Percentiles rank a stretch among this genome's conserved stretches.
Conservation (phyloP, 2,113 vertebrate genomes). For the Amazona vittata region DNA sequence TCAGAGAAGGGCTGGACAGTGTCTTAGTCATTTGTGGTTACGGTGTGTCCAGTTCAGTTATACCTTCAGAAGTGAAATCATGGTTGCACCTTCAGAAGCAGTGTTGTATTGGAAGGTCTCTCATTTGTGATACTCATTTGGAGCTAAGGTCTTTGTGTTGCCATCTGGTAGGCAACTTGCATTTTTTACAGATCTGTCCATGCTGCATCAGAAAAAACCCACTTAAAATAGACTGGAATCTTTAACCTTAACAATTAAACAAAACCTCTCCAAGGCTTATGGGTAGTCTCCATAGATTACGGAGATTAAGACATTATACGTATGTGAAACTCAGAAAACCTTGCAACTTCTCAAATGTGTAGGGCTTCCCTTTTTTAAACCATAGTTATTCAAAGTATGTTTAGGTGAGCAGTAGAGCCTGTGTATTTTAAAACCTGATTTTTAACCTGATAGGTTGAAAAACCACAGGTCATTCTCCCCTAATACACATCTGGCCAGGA, state of each 20-base stretch:
- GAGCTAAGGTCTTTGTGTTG: background rate
- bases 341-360: background rate
- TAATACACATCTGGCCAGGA: background rate
- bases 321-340: background rate
- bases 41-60: background rate
- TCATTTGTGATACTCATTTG: background rate
- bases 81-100: background rate
- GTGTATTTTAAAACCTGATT: background rate
- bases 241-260: background rate
- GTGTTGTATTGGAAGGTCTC: background rate
- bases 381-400: background rate
- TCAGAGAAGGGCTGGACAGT: background rate
- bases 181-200: background rate
- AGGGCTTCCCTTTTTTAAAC: background rate
- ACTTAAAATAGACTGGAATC: background rate
- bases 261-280: background rate
- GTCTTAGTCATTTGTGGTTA: background rate
- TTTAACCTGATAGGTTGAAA: background rate
- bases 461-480: background rate
- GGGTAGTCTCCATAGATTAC: background rate
- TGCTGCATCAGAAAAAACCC: background rate
- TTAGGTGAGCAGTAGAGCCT: background rate
- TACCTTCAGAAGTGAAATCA: background rate
- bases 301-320: too few relatives aligned
- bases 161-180: background rate